A percentile compares a stretch with the other conserved stretches of the same genome.
These are phyloP conservation scores for Suncus etruscus DNA, from an alignment of 2,113 vertebrate species.

Conservation along the genomic window DNA sequence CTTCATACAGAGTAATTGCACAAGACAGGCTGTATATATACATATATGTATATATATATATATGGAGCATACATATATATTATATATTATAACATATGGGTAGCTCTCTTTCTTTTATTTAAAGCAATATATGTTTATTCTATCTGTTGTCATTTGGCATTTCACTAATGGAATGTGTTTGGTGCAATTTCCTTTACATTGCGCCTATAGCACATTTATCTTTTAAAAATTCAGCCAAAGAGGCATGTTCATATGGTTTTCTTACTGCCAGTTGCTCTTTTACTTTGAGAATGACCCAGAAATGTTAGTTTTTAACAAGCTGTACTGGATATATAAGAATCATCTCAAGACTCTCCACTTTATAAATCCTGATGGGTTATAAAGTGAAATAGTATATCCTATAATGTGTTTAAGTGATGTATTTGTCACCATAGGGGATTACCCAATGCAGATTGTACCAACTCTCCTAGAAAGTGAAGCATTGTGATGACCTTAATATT, in stretches of 20 bases:
- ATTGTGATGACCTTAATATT: constrained; percentile 20
- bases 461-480: not conserved
- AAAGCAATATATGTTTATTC: constrained; percentile 69
- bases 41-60: too few relatives aligned
- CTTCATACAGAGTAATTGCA: constrained; percentile 52
- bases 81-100: constrained; percentile 28
- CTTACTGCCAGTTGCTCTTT: not conserved
- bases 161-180: constrained; percentile 58
- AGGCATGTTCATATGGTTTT: not conserved
- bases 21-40: constrained; percentile 35
- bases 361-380: not conserved
- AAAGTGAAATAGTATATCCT: not conserved
- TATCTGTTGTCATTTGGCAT: constrained; percentile 64
- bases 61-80: not conserved
- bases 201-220: constrained; percentile 12
- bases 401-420: not conserved
- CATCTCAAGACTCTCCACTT: constrained; percentile 4
- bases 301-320: not conserved
- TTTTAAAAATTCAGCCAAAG: constrained; percentile 28
- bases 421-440: not conserved
- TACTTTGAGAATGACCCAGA: constrained; percentile 30
- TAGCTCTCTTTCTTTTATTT: constrained; percentile 54
- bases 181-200: constrained; percentile 67
- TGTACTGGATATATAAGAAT: not conserved
- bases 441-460: not conserved